phyloP scores from a whole-genome alignment of 2,113 vertebrate species.

The Platichthys stellatus region DNA sequence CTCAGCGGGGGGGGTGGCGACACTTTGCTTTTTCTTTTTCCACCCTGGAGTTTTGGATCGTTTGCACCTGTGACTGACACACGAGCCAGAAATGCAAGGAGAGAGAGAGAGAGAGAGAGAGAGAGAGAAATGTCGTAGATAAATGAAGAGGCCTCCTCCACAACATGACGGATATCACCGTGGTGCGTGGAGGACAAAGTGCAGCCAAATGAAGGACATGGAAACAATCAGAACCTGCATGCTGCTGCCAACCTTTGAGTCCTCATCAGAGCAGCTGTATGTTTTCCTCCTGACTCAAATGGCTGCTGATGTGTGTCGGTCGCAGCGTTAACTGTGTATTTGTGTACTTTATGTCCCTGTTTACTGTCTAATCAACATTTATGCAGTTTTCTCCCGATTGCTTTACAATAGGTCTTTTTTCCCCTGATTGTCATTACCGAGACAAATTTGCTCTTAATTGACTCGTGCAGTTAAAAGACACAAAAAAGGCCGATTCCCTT shows the following conservation, averaged over 20 bases:
- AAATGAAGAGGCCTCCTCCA: too few species aligned
- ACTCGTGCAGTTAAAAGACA: neutral
- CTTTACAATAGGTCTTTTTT: neutral
- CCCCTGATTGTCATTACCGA: neutral
- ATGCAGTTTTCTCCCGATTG: neutral
- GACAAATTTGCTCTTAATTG: neutral
- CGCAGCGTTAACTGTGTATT: conserved; percentile 30
- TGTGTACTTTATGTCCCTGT: conserved; percentile 8
- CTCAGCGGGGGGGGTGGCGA: too few species aligned
- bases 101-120: too few species aligned
- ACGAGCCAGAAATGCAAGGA: too few species aligned
- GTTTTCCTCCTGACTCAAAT: conserved; percentile 21
- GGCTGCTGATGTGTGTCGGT: conserved; percentile 23
- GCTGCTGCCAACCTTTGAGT: neutral
- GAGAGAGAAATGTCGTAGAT: too few species aligned
- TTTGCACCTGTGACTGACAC: neutral
- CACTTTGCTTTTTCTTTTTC: neutral
- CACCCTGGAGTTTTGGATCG: neutral
- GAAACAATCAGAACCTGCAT: conserved; percentile 8
- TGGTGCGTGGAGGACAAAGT: conserved; percentile 10
- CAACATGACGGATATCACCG: conserved; percentile 3
- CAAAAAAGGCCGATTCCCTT: neutral
- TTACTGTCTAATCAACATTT: conserved; percentile 22
- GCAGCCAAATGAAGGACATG: neutral
- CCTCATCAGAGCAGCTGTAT: conserved; percentile 6